Percentiles rank a stretch among this genome's conserved stretches.
These are phyloP conservation scores for Propsilocerus akamusi DNA, from an alignment of 1,140 invertebrate genomes.

Conservation along the genomic window DNA sequence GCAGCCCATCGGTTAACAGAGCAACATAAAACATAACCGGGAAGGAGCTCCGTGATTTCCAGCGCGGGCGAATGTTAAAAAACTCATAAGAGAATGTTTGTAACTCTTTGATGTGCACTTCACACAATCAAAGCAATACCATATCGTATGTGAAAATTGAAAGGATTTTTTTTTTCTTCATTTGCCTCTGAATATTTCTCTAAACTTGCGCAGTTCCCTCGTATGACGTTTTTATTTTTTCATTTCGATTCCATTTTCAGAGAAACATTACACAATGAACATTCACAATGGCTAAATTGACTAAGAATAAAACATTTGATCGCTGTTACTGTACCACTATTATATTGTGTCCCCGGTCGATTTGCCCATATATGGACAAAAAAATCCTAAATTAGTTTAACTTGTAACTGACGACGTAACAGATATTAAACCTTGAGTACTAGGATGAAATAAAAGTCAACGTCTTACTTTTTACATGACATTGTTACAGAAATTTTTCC, in stretches of 20 bases:
- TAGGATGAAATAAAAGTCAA: neutral
- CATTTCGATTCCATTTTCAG: too few species aligned
- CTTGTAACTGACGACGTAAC: slow-evolving; percentile 1
- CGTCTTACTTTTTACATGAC: neutral
- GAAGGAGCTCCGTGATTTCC: neutral
- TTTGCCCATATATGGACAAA: neutral
- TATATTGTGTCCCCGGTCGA: too few species aligned
- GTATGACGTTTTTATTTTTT: too few species aligned
- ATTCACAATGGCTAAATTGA: too few species aligned
- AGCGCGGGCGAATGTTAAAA: neutral
- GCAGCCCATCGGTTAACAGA: slow-evolving; percentile 2
- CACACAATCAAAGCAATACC: too few species aligned
- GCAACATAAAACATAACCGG: neutral
- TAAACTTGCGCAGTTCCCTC: too few species aligned
- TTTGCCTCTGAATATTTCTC: too few species aligned
- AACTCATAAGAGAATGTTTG: neutral
- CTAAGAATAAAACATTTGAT: too few species aligned
- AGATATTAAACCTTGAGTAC: slow-evolving; percentile 2
- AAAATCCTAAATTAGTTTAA: neutral
- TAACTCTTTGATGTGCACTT: neutral
- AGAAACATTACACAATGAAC: too few species aligned
- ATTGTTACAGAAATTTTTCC: neutral
- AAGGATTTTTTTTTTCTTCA: too few species aligned
- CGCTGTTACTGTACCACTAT: too few species aligned
- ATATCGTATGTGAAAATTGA: too few species aligned